phyloP scores from a whole-genome alignment of 2,113 vertebrate species.

The Helogale parvula region DNA sequence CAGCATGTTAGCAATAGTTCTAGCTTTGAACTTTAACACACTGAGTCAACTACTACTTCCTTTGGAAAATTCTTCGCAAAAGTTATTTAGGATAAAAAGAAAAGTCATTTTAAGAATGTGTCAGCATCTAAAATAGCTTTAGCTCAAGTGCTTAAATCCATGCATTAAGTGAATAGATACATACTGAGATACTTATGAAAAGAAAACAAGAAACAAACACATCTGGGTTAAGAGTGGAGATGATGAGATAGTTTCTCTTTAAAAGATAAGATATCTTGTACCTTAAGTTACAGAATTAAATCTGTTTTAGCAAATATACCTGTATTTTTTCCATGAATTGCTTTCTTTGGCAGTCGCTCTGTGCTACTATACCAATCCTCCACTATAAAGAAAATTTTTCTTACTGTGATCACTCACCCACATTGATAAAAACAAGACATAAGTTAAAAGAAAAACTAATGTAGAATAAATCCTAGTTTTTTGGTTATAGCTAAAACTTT shows the following conservation, averaged over 20 bases:
- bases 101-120: slow-evolving; percentile 55
- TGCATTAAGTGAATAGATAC: not conserved
- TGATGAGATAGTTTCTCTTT: not conserved
- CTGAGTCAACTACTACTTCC: slow-evolving; percentile 58
- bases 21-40: slow-evolving; percentile 57
- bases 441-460: not conserved
- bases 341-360: not conserved
- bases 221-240: not conserved
- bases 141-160: not conserved
- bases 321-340: not conserved
- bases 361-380: not conserved
- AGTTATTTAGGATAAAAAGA: slow-evolving; percentile 68
- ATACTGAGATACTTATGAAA: not conserved
- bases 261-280: not conserved
- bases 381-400: not conserved
- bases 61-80: slow-evolving; percentile 69
- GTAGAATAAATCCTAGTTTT: not conserved
- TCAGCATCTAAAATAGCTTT: slow-evolving; percentile 47
- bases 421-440: not conserved
- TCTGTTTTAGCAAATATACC: not conserved
- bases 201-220: not conserved
- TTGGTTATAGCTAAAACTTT: not conserved
- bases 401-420: not conserved
- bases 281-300: not conserved
- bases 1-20: slow-evolving; percentile 10